Evolutionary conservation across 2,888 invertebrate genomes (phyloP).

Genomic region (Agrotis puta): DNA sequence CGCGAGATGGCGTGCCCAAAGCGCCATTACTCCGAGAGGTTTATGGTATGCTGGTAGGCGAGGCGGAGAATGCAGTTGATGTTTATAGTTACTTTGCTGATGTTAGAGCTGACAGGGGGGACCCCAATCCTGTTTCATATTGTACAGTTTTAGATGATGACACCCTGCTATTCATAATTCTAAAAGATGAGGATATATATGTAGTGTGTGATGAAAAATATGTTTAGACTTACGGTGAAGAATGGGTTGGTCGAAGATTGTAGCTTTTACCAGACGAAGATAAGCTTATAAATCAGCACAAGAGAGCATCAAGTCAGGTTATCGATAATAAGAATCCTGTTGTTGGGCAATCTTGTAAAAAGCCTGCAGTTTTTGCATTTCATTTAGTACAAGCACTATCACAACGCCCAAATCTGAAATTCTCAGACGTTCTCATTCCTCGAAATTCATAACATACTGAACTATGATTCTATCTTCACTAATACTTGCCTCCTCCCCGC

Average conservation of each 20-base stretch:
- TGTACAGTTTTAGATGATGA: background rate
- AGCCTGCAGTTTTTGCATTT: background rate
- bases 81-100: slow-evolving; percentile 9
- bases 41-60: slow-evolving; percentile 14
- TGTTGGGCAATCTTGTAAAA: too few relatives aligned
- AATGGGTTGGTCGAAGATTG: background rate
- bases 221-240: background rate
- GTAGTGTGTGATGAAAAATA: background rate
- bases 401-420: background rate
- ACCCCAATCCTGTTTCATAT: background rate
- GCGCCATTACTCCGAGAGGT: slow-evolving; percentile 53
- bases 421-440: background rate
- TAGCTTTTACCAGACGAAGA: background rate
- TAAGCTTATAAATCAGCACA: background rate
- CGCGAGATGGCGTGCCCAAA: slow-evolving; percentile 62
- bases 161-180: background rate
- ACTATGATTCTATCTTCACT: background rate
- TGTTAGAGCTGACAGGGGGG: background rate
- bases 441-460: background rate
- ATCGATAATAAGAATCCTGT: too few relatives aligned
- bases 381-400: background rate
- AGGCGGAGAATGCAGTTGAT: slow-evolving; percentile 26
- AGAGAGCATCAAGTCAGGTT: background rate
- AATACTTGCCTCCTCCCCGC: slow-evolving; percentile 9
- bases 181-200: background rate